Base-by-base conservation (phyloP, 1,140 invertebrate species). In the Drosophila persimilis region DNA sequence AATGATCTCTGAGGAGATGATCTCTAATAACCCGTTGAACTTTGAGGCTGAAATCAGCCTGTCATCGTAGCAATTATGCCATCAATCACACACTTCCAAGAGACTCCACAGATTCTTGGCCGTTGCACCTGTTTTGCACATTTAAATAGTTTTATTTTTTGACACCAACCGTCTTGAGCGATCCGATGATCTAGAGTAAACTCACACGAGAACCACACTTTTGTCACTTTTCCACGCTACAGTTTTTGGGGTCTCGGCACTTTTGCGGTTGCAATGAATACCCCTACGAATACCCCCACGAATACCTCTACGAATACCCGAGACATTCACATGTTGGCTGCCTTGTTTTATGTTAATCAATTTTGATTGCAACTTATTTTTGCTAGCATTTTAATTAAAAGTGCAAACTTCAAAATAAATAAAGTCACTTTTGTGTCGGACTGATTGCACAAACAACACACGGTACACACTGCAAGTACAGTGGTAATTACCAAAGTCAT, bases 191-290 rank as follows among this genome's bases (percentile, higher is more conserved):
- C 29, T 31, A 7, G 24, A 31, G 59, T 26, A 24, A 80, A 65
- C 80, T 88, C 84, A 88, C 83, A 83, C 83, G 83, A 88, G 83
- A 88, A 88, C 65, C 72, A 71, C 75, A 79, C 83, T 76, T 70
- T 83, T 73, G 79, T 62, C 55, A 77, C 67, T 88, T 88, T 88
- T 89, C 84, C 83, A 88, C 83, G 83, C 62, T 86, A 74, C 77
- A 60, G 75, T 62, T 66, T 72, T 69, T 80, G 54, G 52, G 72
- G 73, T 84, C 63, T 80, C 44, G 72, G 56, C 58, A 59, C 41
- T 69, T 69, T 80, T 60, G 57, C 65, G 54, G 73, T 57, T 57
- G 75, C 48, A 69, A 58, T 65, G 35, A 31, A 31, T 31, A 31
- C 54, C 47, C 64, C 2, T 24, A 24, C 24, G 24, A 66, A 67